Evolutionary conservation across 2,113 vertebrate genomes (phyloP).

Genomic region (Gorsachius goisagi): DNA sequence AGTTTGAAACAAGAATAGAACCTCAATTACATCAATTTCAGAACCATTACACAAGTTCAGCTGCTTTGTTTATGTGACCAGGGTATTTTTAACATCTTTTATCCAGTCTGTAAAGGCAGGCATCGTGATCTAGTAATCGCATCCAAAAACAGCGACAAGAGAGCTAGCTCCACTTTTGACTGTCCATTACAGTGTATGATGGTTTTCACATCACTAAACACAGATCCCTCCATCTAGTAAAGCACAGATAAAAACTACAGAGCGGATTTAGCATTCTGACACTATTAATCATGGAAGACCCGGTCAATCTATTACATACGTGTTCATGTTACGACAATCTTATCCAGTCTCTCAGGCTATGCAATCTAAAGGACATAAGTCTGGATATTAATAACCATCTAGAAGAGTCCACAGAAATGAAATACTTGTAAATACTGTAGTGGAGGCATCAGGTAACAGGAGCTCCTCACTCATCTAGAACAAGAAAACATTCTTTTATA

Average conservation of each 20-base stretch:
- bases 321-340: not conserved
- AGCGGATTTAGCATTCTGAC: not conserved
- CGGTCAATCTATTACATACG: not conserved
- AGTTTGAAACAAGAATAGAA: slow-evolving; percentile 2
- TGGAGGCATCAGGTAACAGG: not conserved
- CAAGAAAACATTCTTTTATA: not conserved
- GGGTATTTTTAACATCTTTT: slow-evolving; percentile 42
- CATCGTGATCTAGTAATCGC: not conserved
- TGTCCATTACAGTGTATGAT: not conserved
- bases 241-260: not conserved
- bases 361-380: not conserved
- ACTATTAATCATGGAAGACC: not conserved
- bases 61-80: not conserved
- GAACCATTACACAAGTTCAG: not conserved
- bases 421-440: not conserved
- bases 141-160: not conserved
- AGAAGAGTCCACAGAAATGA: not conserved
- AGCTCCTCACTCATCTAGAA: not conserved
- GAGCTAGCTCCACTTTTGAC: not conserved
- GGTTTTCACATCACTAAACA: not conserved
- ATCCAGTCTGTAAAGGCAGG: not conserved
- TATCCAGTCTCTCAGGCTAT: not conserved
- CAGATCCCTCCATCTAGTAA: not conserved
- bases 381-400: slow-evolving; percentile 2
- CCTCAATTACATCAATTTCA: slow-evolving; percentile 1